Conservation (phyloP, 2,888 invertebrate species). For the Apamea monoglypha region DNA sequence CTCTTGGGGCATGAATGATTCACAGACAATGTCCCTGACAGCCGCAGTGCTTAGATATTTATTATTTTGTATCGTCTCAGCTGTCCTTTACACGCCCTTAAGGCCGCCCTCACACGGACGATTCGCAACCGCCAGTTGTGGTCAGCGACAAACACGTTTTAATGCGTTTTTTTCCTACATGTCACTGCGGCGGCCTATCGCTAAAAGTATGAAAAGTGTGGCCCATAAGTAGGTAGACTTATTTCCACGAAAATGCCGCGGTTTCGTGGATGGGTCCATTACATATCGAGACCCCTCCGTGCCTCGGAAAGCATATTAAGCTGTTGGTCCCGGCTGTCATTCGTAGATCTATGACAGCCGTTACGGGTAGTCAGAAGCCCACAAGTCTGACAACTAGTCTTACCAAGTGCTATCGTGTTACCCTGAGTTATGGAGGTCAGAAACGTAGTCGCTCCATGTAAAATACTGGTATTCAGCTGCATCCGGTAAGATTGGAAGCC, state of each 20-base stretch:
- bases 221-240: not conserved
- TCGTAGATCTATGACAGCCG: not conserved
- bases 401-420: not conserved
- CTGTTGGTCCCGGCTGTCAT: not conserved
- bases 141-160: not conserved
- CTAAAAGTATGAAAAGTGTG: not conserved
- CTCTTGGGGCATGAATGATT: slow-evolving; percentile 70
- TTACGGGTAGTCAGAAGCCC: not conserved
- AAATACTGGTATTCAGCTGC: not conserved
- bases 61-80: slow-evolving; percentile 54
- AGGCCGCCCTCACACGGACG: not conserved
- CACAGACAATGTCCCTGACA: slow-evolving; percentile 53
- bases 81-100: slow-evolving; percentile 47
- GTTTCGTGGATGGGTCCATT: not conserved
- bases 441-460: too few species aligned
- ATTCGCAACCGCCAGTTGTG: not conserved
- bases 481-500: not conserved
- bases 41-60: slow-evolving; percentile 53
- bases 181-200: not conserved
- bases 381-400: not conserved
- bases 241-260: not conserved
- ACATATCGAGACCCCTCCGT: not conserved
- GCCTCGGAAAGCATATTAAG: not conserved
- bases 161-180: not conserved
- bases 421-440: not conserved